Evolutionary conservation across 2,113 vertebrate genomes (phyloP).

Genomic region (Cyprinodon variegatus): DNA sequence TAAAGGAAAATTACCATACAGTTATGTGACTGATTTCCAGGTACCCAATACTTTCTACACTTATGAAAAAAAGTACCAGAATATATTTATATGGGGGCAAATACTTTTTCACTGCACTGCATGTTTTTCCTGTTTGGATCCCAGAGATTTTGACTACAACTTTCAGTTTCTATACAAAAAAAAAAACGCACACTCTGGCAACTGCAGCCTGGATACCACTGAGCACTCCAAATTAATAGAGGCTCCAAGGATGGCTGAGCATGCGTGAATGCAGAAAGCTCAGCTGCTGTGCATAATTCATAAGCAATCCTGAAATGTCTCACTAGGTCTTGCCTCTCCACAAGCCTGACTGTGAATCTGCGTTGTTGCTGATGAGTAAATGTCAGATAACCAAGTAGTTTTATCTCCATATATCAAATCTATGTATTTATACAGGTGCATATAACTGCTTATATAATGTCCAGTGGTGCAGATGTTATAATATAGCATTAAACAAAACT

Average conservation of each 20-base stretch:
- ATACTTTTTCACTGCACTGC: no score
- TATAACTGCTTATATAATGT: not conserved
- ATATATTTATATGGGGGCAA: no score
- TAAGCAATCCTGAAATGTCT: slow-evolving; percentile 41
- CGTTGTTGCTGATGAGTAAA: slow-evolving; percentile 15
- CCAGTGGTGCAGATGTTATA: not conserved
- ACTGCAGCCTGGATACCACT: slow-evolving; percentile 78
- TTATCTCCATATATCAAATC: not conserved
- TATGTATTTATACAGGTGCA: no score
- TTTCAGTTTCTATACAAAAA: not conserved
- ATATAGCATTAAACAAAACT: slow-evolving; percentile 1
- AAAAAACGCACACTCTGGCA: slow-evolving; percentile 16
- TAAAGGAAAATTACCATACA: no score
- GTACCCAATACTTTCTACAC: no score
- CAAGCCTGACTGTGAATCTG: not conserved
- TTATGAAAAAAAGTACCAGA: no score
- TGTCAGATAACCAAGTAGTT: not conserved
- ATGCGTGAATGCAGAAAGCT: slow-evolving; percentile 28
- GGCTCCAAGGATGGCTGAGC: slow-evolving; percentile 50
- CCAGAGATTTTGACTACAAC: not conserved
- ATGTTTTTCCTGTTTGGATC: no score
- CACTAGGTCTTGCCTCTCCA: slow-evolving; percentile 22
- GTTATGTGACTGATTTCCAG: no score
- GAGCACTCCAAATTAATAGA: slow-evolving; percentile 41
- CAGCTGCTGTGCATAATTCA: slow-evolving; percentile 69